Base-by-base conservation (phyloP, 2,113 vertebrate species). In the Sialia sialis region DNA sequence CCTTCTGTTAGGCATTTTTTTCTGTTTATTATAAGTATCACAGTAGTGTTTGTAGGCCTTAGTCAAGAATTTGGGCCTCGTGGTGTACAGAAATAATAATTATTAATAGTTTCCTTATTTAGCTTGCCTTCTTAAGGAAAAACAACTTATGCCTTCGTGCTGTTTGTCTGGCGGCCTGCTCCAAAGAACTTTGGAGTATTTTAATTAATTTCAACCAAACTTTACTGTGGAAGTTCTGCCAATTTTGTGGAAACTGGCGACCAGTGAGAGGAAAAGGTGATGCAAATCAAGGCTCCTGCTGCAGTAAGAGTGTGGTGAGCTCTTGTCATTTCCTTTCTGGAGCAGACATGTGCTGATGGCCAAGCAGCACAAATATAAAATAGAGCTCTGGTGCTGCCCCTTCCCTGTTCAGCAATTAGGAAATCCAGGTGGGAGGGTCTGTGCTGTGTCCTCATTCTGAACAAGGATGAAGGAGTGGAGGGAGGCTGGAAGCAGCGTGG, bases 181-280 rank as follows among this genome's bases (percentile, higher is more conserved):
- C 66, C 54, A 58, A 85, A 84, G 73, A 94, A 89, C 62, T 92
- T 34, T 56, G 74, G 64, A 89, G 66, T 25, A 20, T 89, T 92
- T 91, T 92, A 90, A 92, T 92, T 94, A 86, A 89, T 90, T 94
- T 90, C 41, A 78, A 29, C 79, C 90, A 60, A 90, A 92, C 86
- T 88, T 95, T 93, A 43, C 60, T 87, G n/a, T 41, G 43, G 38
- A 67, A 88, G 51, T 46, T 70, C 58, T 69, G 87, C 70, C 63
- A 76, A 17, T 87, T 88, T 79, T 73, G 55, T 80, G 75, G 72
- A 30, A 92, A 67, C 59, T 76, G 55, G 75, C 72, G 66, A 80
- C 63, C 4, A n/a, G 79, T 14, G 34, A 80, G 43, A 82, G 72
- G 80, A 82, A 58, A 73, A 88, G 63, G 78, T 83, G 92, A 80